These are phyloP conservation scores for Folsomia manolachei DNA, from an alignment of 2,888 invertebrate genomes.

Conservation along the genomic window DNA sequence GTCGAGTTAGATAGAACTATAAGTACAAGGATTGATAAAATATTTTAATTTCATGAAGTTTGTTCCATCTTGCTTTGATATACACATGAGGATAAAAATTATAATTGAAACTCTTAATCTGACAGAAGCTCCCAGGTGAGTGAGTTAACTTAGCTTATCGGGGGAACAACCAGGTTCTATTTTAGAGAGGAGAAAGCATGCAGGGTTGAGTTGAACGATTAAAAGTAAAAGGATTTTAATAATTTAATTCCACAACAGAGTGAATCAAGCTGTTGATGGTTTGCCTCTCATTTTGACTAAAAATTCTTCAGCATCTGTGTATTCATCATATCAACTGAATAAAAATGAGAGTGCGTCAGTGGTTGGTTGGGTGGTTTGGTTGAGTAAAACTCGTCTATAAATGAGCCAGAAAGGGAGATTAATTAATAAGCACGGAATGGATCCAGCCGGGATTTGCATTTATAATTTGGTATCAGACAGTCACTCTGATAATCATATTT, in stretches of 20 bases:
- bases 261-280: constrained; percentile 1
- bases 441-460: constrained; percentile 7
- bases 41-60: no score
- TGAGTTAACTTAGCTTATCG: no score
- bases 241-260: not conserved
- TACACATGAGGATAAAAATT: no score
- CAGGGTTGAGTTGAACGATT: not conserved
- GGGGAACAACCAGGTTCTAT: no score
- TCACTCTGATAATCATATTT: not conserved
- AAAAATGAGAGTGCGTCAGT: not conserved
- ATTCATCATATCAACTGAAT: not conserved
- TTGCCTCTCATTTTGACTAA: not conserved
- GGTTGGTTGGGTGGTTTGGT: not conserved
- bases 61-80: no score
- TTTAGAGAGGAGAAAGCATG: not conserved
- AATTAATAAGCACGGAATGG: constrained; percentile 8
- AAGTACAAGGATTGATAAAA: no score
- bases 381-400: no score
- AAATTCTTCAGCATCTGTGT: not conserved
- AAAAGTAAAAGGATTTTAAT: constrained; percentile 8
- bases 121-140: not conserved
- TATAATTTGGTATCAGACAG: not conserved
- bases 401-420: not conserved
- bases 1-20: no score
- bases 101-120: no score